Evolutionary conservation across 2,888 invertebrate genomes (phyloP).

Genomic region (Phalera bucephala): DNA sequence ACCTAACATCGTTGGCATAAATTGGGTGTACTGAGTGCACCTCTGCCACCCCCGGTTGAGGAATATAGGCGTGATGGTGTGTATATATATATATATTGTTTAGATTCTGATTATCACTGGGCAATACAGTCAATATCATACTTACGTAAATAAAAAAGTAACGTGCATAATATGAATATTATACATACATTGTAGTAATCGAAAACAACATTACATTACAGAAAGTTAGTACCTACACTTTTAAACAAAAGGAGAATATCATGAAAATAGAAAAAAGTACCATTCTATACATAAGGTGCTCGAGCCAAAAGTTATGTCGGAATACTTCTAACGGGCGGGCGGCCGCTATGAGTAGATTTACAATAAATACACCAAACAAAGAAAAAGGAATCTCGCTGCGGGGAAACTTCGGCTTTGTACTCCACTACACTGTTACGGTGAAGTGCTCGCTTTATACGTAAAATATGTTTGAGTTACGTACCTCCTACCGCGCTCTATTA

Average conservation of each 20-base stretch:
- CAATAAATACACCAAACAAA: slow-evolving; percentile 83
- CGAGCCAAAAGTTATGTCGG: slow-evolving; percentile 76
- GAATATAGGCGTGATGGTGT: too few species aligned
- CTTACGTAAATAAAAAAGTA: too few species aligned
- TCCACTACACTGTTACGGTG: slow-evolving; percentile 51
- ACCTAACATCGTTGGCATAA: too few species aligned
- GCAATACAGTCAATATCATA: too few species aligned
- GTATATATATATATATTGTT: too few species aligned
- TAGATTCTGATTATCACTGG: too few species aligned
- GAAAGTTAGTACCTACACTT: too few species aligned
- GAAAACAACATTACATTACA: too few species aligned
- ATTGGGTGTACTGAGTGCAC: too few species aligned
- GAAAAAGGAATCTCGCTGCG: slow-evolving; percentile 80
- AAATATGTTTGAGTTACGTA: slow-evolving; percentile 34
- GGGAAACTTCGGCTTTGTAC: slow-evolving; percentile 78
- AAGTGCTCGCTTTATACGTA: slow-evolving; percentile 46
- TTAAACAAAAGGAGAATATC: slow-evolving; percentile 25
- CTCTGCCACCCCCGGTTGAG: too few species aligned
- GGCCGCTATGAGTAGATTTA: slow-evolving; percentile 80
- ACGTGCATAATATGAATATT: too few species aligned
- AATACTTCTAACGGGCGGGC: slow-evolving; percentile 74
- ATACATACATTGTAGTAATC: too few species aligned
- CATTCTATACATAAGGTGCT: slow-evolving; percentile 49
- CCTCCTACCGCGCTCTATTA: neutral
- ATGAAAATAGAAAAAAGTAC: slow-evolving; percentile 32